Base-by-base conservation (phyloP, 2,113 vertebrate genomes). In the Lethenteron reissneri region DNA sequence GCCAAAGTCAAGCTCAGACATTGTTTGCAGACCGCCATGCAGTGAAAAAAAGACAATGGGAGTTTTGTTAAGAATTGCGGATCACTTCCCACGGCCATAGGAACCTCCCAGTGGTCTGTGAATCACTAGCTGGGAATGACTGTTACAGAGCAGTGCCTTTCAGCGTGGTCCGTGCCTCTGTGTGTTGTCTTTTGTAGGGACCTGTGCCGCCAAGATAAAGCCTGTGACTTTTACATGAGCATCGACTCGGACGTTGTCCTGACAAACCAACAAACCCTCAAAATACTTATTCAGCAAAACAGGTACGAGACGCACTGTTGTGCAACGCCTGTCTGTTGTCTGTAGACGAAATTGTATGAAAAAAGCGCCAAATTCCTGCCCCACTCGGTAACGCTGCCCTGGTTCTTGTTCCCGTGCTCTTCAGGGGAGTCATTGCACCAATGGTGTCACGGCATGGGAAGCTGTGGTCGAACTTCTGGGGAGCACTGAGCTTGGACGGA, bases 381-480 rank as follows among this genome's bases (percentile, higher is more conserved):
- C 9, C 9, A 3, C 69, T 9, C 17, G 41, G 57, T 69, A 56
- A 71, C 72, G 17, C 41, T 15, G 3, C n/a, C 57, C 62, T 11
- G 12, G 72, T n/a, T 71, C 71, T 8, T 64, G 69, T 71, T 8
- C 57, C 56, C 74, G 56, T 70, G 58, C 57, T 17, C 74, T 72
- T 74, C 81, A 97, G 94, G 71, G 95, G 92, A 79, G 74, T 99
- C 64, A 81, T 95, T 11, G 84, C 88, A 0, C 92, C 94, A 0
- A 80, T 99, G 80, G 80, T 96, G 57, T 89, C 82, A 64, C 85
- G 89, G 2, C 76, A 75, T 0, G 86, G 88, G 71, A 87, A 88
- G 71, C 75, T 99, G 73, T 97, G 94, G 94, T 92, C 88, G 1
- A 99, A 99, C 78, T 99, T 97, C 82, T 97, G 94, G 92, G 94